Evolutionary conservation across 2,888 invertebrate species (phyloP).

Genomic region (Isotomurus palustris): DNA sequence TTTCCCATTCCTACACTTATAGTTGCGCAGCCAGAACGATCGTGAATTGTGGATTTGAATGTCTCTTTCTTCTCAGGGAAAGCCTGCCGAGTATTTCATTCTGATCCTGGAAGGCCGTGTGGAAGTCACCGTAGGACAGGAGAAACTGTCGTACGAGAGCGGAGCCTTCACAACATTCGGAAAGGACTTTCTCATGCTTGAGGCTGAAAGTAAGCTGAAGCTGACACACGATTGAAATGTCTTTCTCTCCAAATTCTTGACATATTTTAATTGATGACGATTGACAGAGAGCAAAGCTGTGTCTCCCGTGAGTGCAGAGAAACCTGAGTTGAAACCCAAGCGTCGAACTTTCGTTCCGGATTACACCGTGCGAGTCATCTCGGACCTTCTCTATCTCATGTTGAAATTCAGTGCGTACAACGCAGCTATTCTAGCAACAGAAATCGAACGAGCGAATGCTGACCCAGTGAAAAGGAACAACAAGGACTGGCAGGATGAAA

Average conservation of each 20-base stretch:
- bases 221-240: no score
- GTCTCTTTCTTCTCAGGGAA: conserved; percentile 50
- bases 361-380: conserved; percentile 79
- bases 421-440: conserved; percentile 82
- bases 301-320: conserved; percentile 19
- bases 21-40: no score
- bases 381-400: conserved; percentile 79
- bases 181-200: conserved; percentile 56
- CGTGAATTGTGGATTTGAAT: neutral
- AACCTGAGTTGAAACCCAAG: conserved; percentile 22
- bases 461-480: conserved; percentile 52
- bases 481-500: conserved; percentile 74
- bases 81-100: conserved; percentile 80
- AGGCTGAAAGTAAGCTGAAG: conserved; percentile 12
- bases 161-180: conserved; percentile 97
- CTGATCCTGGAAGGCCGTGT: conserved; percentile 92
- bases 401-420: conserved; percentile 79
- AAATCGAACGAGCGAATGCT: conserved; percentile 70
- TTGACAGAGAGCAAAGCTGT: neutral
- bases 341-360: conserved; percentile 83
- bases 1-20: no score
- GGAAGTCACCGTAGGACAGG: conserved; percentile 88
- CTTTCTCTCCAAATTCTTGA: no score
- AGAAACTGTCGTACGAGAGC: conserved; percentile 87
- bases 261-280: neutral